phyloP scores from a whole-genome alignment of 2,888 invertebrate genomes.

The Hirtodrosophila duncani region DNA sequence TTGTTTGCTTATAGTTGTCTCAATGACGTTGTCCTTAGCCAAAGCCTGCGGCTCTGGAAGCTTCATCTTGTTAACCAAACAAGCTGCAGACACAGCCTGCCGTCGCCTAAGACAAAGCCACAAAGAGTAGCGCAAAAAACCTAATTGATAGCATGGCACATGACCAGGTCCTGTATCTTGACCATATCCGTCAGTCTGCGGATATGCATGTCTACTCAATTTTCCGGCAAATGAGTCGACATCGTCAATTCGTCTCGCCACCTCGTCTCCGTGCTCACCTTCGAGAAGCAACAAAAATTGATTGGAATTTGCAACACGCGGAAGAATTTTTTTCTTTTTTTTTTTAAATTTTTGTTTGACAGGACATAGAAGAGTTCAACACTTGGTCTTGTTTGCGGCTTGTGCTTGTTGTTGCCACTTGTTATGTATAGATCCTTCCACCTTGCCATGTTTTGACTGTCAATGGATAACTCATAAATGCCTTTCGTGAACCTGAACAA shows the following conservation, averaged over 20 bases:
- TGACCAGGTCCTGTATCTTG: slow-evolving; percentile 62
- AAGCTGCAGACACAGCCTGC: slow-evolving; percentile 55
- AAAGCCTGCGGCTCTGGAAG: slow-evolving; percentile 62
- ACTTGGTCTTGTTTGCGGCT: slow-evolving; percentile 45
- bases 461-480: slow-evolving; percentile 25
- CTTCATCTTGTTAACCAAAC: slow-evolving; percentile 75
- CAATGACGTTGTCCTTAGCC: slow-evolving; percentile 62
- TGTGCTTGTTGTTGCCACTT: slow-evolving; percentile 26
- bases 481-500: too few relatives aligned
- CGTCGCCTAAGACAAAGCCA: slow-evolving; percentile 66
- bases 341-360: slow-evolving; percentile 13
- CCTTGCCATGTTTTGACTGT: not conserved
- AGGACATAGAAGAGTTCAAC: slow-evolving; percentile 4
- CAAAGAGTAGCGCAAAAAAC: slow-evolving; percentile 21
- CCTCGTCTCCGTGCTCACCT: slow-evolving; percentile 27
- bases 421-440: slow-evolving; percentile 8
- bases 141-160: slow-evolving; percentile 57
- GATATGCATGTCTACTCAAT: slow-evolving; percentile 73
- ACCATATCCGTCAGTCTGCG: slow-evolving; percentile 61
- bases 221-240: slow-evolving; percentile 67
- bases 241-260: slow-evolving; percentile 21
- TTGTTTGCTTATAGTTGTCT: slow-evolving; percentile 48
- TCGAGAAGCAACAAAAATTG: slow-evolving; percentile 61
- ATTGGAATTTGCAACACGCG: slow-evolving; percentile 70
- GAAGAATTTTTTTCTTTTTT: slow-evolving; percentile 28